These are phyloP conservation scores for Crossaster papposus DNA, from an alignment of 53 echinoderm and acorn worm genomes.

Conservation along the genomic window DNA sequence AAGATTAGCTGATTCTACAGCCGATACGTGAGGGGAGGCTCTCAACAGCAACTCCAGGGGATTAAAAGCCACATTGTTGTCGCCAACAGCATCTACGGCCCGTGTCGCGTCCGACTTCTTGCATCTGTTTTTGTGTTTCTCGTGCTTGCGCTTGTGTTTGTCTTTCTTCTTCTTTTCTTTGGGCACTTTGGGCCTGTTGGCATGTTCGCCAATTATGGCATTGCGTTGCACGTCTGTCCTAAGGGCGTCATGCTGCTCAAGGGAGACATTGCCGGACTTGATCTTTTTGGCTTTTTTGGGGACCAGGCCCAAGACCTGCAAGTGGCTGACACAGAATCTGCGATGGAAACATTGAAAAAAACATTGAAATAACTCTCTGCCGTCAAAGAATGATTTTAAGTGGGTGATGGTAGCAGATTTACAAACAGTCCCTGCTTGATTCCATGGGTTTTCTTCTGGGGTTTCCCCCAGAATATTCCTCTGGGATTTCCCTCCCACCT, in stretches of 20 bases:
- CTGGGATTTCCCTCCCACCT: too few species aligned
- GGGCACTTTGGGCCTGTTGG: conserved; percentile 72
- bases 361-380: not conserved
- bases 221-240: conserved; percentile 17
- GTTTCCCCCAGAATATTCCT: too few species aligned
- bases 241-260: conserved; percentile 32
- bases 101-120: conserved; percentile 34
- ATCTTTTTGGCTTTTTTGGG: conserved; percentile 84
- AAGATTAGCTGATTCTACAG: not conserved
- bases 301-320: conserved; percentile 92
- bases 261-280: conserved; percentile 57
- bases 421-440: too few species aligned
- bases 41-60: conserved; percentile 45
- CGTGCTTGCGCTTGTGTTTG: conserved; percentile 78
- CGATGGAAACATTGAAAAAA: not conserved
- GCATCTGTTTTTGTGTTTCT: conserved; percentile 79
- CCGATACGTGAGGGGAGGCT: not conserved
- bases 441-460: too few species aligned
- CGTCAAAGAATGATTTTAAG: not conserved
- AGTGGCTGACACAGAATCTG: conserved; percentile 97
- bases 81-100: not conserved
- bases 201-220: conserved; percentile 21
- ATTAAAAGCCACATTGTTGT: not conserved
- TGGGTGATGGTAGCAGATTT: not conserved
- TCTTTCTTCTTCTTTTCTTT: conserved; percentile 96